A percentile compares a stretch with the other conserved stretches of the same genome.
Evolutionary conservation across 1,140 invertebrate species (phyloP).

Genomic region (Drosophila arawakana): DNA sequence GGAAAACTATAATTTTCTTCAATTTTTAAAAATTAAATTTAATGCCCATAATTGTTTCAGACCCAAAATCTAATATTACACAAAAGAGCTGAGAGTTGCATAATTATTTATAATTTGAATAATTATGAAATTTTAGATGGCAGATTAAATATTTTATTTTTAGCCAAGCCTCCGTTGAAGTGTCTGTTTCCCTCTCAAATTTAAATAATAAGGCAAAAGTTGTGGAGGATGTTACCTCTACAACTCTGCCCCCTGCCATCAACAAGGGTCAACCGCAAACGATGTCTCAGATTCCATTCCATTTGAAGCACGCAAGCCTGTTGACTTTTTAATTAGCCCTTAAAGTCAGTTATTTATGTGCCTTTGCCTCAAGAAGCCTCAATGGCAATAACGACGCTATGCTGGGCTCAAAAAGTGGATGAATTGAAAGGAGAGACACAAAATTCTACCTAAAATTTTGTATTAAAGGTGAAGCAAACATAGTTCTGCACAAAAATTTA

Average conservation of each 20-base stretch:
- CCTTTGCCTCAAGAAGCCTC: neutral
- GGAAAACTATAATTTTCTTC: neutral
- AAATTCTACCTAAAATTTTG: no score
- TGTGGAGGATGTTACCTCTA: neutral
- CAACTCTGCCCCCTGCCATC: neutral
- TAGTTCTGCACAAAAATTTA: no score
- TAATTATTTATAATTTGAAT: neutral
- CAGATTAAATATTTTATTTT: conserved; percentile 4
- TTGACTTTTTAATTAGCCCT: conserved; percentile 52
- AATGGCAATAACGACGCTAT: conserved; percentile 16
- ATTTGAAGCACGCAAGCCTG: conserved; percentile 4
- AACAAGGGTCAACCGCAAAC: conserved; percentile 22
- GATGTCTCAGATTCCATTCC: conserved; percentile 17
- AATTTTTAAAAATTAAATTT: neutral
- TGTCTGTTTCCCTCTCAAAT: no score
- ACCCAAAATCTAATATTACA: no score
- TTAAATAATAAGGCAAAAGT: conserved; percentile 17
- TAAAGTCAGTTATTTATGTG: conserved; percentile 28
- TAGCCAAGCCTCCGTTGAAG: no score
- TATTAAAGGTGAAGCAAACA: no score
- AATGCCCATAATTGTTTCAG: no score
- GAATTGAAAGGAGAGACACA: no score
- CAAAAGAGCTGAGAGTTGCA: no score
- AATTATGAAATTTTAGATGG: neutral
- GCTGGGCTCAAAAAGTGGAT: no score